Percentiles rank a stretch among this genome's conserved stretches.
Evolutionary conservation across 2,797 vertebrate species (phyloP).

Genomic region (Myoxocephalus aenaeus): DNA sequence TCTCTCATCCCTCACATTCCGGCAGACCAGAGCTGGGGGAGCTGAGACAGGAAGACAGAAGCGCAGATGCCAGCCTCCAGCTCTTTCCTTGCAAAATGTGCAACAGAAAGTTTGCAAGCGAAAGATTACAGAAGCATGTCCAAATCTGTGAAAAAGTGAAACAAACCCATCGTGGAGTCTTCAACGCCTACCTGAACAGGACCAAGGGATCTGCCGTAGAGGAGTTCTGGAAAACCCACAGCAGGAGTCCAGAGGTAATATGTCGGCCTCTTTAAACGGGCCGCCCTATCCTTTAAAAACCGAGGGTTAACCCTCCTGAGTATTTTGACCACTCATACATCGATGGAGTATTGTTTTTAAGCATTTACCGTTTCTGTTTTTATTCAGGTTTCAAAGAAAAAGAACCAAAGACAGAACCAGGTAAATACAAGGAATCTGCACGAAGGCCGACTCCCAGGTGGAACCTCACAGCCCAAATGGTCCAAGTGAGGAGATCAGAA

Average conservation of each 20-base stretch:
- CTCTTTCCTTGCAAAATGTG: conserved; percentile 85
- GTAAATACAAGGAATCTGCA: conserved; percentile 75
- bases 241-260: conserved; percentile 56
- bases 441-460: conserved; percentile 69
- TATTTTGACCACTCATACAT: background rate
- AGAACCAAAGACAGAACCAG: conserved; percentile 82
- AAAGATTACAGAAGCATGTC: conserved; percentile 86
- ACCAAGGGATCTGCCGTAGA: conserved; percentile 86
- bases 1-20: conserved; percentile 7
- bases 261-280: background rate
- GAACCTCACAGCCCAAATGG: conserved; percentile 60
- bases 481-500: conserved; percentile 46
- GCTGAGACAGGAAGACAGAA: background rate
- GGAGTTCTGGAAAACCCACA: conserved; percentile 80
- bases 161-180: conserved; percentile 82
- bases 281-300: background rate
- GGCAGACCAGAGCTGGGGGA: conserved; percentile 29
- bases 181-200: conserved; percentile 84
- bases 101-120: conserved; percentile 79
- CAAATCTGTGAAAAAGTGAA: conserved; percentile 83
- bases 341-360: background rate
- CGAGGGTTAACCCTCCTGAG: background rate
- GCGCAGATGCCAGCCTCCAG: background rate
- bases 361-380: background rate
- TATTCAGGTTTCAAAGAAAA: conserved; percentile 64